Evolutionary conservation across 2,113 vertebrate species (phyloP), one percentile per base, ranked within the genome.

Genomic region (Pongo abelii): DNA sequence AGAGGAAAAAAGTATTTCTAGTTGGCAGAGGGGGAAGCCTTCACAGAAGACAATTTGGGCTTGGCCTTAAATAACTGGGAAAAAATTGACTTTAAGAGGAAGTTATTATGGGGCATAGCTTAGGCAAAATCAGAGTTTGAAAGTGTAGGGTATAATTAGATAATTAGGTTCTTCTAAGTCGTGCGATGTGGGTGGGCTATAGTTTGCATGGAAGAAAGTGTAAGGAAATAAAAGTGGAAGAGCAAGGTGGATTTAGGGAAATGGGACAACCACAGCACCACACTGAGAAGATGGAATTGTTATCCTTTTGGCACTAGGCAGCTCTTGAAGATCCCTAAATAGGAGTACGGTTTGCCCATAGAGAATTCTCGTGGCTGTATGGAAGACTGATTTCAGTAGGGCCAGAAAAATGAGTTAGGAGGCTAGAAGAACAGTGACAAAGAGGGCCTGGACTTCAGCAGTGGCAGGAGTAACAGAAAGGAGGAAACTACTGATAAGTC

Each of bases 81-180:
- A 88, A n/a, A 84, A 94, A 55, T 32, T 74, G 80, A 64, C 12
- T 92, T 35, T 61, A 59, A n/a, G 22, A 85, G 16, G 79, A 70
- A 22, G 22, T 10, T 22, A 8, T 52, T 0, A 1, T 40, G 18
- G 40, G 38, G 32, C 4, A 48, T 9, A 64, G 38, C 5, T n/a
- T 57, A 88, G 72, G 20, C 16, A 48, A 57, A 77, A 72, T 35
- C 7, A 38, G 16, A 61, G 3, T 27, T 1, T 64, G 6, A 57
- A 85, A 61, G 18, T 35, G 16, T 0, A 32, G 43, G 30, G 3
- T 90, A 17, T 38, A 4, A 67, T 69, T 20, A 23, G 23, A 25
- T 38, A 3, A 67, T 61, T 20, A 23, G 30, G 59, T 6, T 83
- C 23, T 52, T 79, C 67, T 46, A 79, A 30, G 8, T 17, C 16